Conservation (phyloP, 2,888 invertebrate genomes). For the Mellilla xanthometata region DNA sequence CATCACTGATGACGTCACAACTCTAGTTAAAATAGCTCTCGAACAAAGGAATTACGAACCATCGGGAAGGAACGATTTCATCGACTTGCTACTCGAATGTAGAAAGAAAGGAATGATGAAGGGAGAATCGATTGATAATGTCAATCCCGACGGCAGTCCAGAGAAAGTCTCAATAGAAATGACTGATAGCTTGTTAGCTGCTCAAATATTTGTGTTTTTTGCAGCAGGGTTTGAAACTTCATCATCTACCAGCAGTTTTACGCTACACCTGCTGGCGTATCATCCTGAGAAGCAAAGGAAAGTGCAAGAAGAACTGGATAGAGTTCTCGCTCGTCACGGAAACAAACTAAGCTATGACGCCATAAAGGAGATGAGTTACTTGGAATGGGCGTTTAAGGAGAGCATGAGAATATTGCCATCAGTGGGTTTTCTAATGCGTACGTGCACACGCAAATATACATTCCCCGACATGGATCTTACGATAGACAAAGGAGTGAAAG, state of each 20-base stretch:
- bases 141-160: not conserved
- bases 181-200: constrained; percentile 19
- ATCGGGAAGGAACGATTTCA: constrained; percentile 32
- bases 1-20: not conserved
- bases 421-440: not conserved
- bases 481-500: not conserved
- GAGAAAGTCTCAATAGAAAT: not conserved
- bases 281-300: constrained; percentile 34
- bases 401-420: not conserved
- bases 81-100: constrained; percentile 37
- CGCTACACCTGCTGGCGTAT: constrained; percentile 2
- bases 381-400: constrained; percentile 22
- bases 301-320: constrained; percentile 37
- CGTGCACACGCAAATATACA: not conserved
- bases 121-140: not conserved
- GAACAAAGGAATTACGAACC: not conserved
- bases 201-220: constrained; percentile 22
- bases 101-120: constrained; percentile 32
- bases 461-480: not conserved
- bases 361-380: constrained; percentile 39
- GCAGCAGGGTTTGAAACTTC: constrained; percentile 59
- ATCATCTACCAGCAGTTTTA: constrained; percentile 24
- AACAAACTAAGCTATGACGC: constrained; percentile 38
- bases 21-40: not conserved
- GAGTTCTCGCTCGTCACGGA: constrained; percentile 32